phyloP scores from a whole-genome alignment of 2,797 vertebrate species.

The Betta splendens region DNA sequence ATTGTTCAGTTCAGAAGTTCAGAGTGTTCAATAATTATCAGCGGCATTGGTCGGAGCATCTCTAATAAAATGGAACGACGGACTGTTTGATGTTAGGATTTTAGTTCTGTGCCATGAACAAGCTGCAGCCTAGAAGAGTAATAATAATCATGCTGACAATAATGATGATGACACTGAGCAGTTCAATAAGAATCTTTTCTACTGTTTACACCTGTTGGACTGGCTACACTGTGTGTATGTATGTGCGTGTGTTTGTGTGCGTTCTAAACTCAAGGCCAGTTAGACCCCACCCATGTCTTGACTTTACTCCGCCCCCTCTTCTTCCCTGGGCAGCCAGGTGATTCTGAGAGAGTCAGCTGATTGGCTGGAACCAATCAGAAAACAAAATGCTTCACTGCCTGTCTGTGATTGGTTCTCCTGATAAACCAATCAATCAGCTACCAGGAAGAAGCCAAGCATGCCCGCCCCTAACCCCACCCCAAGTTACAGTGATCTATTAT shows the following conservation, averaged over 20 bases:
- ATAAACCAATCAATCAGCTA: slow-evolving; percentile 58
- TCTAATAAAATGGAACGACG: slow-evolving; percentile 13
- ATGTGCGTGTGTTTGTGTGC: slow-evolving; percentile 47
- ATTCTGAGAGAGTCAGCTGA: slow-evolving; percentile 61
- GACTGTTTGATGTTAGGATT: slow-evolving; percentile 38
- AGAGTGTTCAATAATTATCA: not conserved
- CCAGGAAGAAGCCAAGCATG: slow-evolving; percentile 75
- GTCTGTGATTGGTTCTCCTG: slow-evolving; percentile 62
- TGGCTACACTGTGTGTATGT: slow-evolving; percentile 77
- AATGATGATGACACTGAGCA: slow-evolving; percentile 67
- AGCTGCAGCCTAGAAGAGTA: slow-evolving; percentile 46
- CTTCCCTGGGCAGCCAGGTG: slow-evolving; percentile 43
- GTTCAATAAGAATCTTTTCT: slow-evolving; percentile 73
- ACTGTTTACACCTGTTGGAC: slow-evolving; percentile 78
- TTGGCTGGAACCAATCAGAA: slow-evolving; percentile 81
- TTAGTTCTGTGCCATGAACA: slow-evolving; percentile 68
- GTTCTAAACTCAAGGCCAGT: slow-evolving; percentile 71
- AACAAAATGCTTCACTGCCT: slow-evolving; percentile 37
- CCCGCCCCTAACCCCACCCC: slow-evolving; percentile 43
- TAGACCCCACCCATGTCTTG: slow-evolving; percentile 56
- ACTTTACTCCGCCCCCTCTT: slow-evolving; percentile 24
- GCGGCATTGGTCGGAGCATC: slow-evolving; percentile 62
- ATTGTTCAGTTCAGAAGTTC: too few relatives aligned
- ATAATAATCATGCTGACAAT: slow-evolving; percentile 39
- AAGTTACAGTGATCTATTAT: slow-evolving; percentile 81